Evolutionary conservation across 2,797 vertebrate species (phyloP).

Genomic region (Microctenopoma steveboyesi): DNA sequence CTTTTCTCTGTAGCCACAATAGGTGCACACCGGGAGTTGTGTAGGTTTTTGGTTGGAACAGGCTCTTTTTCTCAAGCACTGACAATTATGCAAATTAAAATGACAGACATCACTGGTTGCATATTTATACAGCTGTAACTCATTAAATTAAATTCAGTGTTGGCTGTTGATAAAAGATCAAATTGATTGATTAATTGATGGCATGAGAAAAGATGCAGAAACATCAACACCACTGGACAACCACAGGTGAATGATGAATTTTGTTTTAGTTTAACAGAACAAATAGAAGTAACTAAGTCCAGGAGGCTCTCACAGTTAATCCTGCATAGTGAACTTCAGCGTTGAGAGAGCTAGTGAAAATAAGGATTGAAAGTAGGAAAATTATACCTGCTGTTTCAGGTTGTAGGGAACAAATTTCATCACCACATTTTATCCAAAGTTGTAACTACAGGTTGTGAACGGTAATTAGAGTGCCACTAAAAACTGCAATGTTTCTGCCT

Average conservation of each 20-base stretch:
- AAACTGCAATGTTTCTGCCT: constrained; percentile 2
- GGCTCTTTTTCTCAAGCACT: neutral
- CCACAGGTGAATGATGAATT: neutral
- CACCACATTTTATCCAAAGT: neutral
- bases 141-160: neutral
- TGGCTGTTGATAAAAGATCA: neutral
- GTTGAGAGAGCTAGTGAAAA: neutral
- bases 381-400: neutral
- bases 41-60: neutral
- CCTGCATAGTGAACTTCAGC: neutral
- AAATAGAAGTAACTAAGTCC: neutral
- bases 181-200: neutral
- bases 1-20: neutral
- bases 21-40: constrained; percentile 7
- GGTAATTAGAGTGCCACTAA: neutral
- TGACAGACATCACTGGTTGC: constrained; percentile 1
- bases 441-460: neutral
- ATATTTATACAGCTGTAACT: neutral
- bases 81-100: neutral
- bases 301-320: neutral
- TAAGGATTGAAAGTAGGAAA: neutral
- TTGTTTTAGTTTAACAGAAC: neutral
- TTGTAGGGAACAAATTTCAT: neutral
- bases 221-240: neutral
- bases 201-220: neutral